Conservation (phyloP, 2,113 vertebrate genomes). For the Oncorhynchus gorbuscha region DNA sequence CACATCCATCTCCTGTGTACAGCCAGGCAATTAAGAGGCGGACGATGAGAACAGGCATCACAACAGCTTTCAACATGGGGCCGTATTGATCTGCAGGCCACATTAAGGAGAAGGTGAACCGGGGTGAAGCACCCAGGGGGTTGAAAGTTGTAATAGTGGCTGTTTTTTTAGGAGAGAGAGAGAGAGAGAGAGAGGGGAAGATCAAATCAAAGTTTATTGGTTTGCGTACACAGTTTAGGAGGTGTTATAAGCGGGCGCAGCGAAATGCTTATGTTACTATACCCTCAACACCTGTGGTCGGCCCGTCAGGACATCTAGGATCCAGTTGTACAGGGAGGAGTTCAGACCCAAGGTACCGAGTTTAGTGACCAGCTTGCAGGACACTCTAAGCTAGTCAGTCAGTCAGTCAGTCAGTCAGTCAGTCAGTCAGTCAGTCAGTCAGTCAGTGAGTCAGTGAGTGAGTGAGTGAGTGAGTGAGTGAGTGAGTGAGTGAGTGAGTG, state of each 20-base stretch:
- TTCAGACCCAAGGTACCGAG: too few relatives aligned
- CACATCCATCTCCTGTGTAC: slow-evolving; percentile 29
- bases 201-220: too few relatives aligned
- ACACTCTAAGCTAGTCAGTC: background rate
- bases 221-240: too few relatives aligned
- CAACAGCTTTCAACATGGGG: slow-evolving; percentile 29
- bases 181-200: too few relatives aligned
- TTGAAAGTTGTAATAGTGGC: slow-evolving; percentile 9
- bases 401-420: background rate
- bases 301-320: too few relatives aligned
- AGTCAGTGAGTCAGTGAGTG: too few relatives aligned
- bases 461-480: background rate
- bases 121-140: slow-evolving; percentile 10
- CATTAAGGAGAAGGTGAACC: slow-evolving; percentile 33
- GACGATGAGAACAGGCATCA: slow-evolving; percentile 22
- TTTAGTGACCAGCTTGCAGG: too few relatives aligned
- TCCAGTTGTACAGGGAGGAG: too few relatives aligned
- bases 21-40: slow-evolving; percentile 29
- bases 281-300: too few relatives aligned
- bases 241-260: too few relatives aligned
- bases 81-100: slow-evolving; percentile 22
- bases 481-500: too few relatives aligned
- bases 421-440: accelerated
- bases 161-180: background rate
- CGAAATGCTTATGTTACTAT: too few relatives aligned